Evolutionary conservation across 1,140 invertebrate species (phyloP).

Genomic region (Harlomillsia oculata): DNA sequence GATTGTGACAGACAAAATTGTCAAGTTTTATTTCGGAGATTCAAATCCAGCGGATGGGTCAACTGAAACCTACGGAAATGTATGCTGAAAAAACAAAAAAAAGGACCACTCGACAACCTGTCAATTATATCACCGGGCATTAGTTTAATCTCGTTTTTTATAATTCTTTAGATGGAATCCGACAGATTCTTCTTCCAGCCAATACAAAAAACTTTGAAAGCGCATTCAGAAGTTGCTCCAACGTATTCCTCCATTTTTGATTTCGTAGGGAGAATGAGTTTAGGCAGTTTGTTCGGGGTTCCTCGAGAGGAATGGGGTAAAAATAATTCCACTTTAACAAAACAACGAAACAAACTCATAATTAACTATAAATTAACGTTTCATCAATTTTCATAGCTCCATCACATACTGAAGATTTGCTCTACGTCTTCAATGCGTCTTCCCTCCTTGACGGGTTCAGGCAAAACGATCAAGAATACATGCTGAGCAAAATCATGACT

Average conservation of each 20-base stretch:
- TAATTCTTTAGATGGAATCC: conserved; percentile 7
- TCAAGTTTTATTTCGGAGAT: conserved; percentile 17
- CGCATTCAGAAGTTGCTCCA: conserved; percentile 20
- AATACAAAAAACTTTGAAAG: conserved; percentile 14
- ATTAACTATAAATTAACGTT: neutral
- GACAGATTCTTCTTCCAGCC: conserved; percentile 20
- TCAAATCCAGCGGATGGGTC: conserved; percentile 1
- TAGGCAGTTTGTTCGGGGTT: conserved; percentile 17
- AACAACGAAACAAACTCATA: neutral
- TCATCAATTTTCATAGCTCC: conserved; percentile 3
- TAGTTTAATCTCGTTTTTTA: neutral
- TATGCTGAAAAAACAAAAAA: neutral
- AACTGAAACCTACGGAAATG: neutral
- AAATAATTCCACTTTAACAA: neutral
- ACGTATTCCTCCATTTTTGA: conserved; percentile 25
- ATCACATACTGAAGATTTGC: conserved; percentile 25
- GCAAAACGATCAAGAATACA: conserved; percentile 14
- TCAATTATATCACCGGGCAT: neutral
- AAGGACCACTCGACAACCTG: neutral
- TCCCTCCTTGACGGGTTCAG: conserved; percentile 16
- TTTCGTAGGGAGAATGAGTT: conserved; percentile 14
- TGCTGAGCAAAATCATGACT: conserved; percentile 23
- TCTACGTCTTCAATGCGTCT: conserved; percentile 25
- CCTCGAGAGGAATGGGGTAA: conserved; percentile 24
- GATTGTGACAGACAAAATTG: conserved; percentile 13